Evolutionary conservation across 92 coral and sea anemone genomes (phyloP), one percentile per base, ranked within the genome.

Genomic region (Epizoanthus scotinus): DNA sequence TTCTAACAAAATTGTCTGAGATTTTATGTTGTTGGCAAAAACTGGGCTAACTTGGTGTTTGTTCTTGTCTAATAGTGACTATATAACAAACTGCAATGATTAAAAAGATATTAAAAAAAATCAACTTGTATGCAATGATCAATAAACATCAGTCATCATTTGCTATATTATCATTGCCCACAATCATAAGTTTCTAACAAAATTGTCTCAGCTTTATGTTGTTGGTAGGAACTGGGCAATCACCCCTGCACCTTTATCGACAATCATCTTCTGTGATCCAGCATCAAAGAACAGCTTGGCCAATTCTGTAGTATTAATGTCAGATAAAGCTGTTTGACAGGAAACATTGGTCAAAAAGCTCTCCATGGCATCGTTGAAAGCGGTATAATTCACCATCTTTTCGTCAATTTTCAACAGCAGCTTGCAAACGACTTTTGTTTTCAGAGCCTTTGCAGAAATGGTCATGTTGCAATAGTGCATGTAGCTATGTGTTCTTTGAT

Each of bases 391-490:
- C 53, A 20, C 54, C 70, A 80, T 70, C 71, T 77, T 61, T 28
- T 77, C 68, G 1, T 59, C 82, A 77, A 31, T 5, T 71, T 71
- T 50, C 62, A 25, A n/a, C 38, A 24, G 56, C 56, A 72, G 44
- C 63, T 72, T 72, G 31, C 84, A 80, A 8, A 87, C 91, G 21
- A 84, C 47, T 70, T 88, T 88, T 62, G 28, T 38, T 86, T 73
- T 54, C 26, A 83, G 73, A 34, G 77, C 63, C 81, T 79, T 57
- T 73, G 73, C 77, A 10, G 82, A 65, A 40, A 81, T 84, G 61
- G 86, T 75, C 67, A 81, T 78, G 59, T 77, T 73, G 78, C 89
- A 85, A 63, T 89, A 64, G 69, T 74, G 79, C 92, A 89, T 56
- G 92, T 85, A 59, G 83, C 84, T 78, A 58, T 78, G 67, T 80